These are phyloP conservation scores for Allobates femoralis DNA, from an alignment of 2,797 vertebrate genomes.

Conservation along the genomic window DNA sequence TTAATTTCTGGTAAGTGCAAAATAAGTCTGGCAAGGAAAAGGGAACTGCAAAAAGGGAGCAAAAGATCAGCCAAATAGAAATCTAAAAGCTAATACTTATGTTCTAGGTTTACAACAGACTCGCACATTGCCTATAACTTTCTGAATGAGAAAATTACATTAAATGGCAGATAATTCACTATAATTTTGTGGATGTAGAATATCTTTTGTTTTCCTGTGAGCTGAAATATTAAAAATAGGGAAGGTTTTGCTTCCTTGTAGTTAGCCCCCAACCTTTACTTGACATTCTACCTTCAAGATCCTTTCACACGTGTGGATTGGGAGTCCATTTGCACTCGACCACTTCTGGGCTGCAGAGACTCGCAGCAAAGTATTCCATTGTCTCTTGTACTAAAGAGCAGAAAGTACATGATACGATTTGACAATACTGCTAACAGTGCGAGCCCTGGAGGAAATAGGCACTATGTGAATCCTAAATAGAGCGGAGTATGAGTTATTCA, in stretches of 20 bases:
- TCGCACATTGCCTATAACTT: too few species aligned
- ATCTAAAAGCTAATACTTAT: too few species aligned
- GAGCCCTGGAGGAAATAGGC: constrained; percentile 10
- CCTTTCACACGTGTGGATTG: constrained; percentile 21
- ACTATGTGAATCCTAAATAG: constrained; percentile 24
- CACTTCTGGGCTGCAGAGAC: constrained; percentile 38
- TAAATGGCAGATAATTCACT: not conserved
- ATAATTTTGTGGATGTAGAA: not conserved
- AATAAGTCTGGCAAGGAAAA: too few species aligned
- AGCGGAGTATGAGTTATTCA: constrained; percentile 15
- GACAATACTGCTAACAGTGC: constrained; percentile 29
- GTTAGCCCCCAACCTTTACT: not conserved
- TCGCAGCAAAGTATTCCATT: constrained; percentile 14
- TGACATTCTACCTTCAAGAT: constrained; percentile 31
- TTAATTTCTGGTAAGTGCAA: too few species aligned
- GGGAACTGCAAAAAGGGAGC: too few species aligned
- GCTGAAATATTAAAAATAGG: not conserved
- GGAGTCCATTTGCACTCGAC: constrained; percentile 27
- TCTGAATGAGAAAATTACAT: not conserved
- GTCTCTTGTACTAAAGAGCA: constrained; percentile 36
- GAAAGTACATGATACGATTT: constrained; percentile 14
- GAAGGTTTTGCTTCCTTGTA: not conserved
- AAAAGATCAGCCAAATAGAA: too few species aligned
- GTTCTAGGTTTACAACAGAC: too few species aligned
- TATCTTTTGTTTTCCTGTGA: not conserved